phyloP scores from a whole-genome alignment of 1,140 invertebrate species.

The Periplaneta americana region DNA sequence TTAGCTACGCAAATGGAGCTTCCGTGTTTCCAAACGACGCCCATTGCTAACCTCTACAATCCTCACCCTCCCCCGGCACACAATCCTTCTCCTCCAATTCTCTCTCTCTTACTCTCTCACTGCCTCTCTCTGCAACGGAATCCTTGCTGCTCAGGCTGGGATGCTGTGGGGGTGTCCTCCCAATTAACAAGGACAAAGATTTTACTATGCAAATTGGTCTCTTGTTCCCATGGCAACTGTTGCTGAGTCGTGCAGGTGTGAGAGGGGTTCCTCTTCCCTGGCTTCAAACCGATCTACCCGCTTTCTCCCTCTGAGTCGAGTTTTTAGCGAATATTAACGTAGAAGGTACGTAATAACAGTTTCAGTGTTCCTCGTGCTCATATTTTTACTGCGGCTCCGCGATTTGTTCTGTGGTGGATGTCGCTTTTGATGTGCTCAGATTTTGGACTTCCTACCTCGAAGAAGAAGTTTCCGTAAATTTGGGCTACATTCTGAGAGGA shows the following conservation, averaged over 20 bases:
- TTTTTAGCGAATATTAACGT: neutral
- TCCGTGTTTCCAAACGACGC: neutral
- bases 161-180: neutral
- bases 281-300: neutral
- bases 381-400: neutral
- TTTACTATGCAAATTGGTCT: conserved; percentile 12
- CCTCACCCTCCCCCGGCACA: neutral
- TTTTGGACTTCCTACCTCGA: neutral
- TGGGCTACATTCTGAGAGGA: no score
- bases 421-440: neutral
- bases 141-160: neutral
- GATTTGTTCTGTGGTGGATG: neutral
- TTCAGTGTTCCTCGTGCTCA: neutral
- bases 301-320: neutral
- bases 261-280: neutral
- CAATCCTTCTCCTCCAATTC: neutral
- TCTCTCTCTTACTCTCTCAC: neutral
- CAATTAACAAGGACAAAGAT: conserved; percentile 12
- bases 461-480: neutral
- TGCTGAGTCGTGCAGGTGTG: conserved; percentile 4
- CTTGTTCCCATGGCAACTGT: conserved; percentile 4
- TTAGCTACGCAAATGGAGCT: conserved; percentile 1
- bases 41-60: neutral
- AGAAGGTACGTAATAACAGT: neutral
- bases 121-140: neutral